phyloP scores from a whole-genome alignment of 37 sponge, comb jelly and placozoan genomes.

The Cladorhizidae sp. region DNA sequence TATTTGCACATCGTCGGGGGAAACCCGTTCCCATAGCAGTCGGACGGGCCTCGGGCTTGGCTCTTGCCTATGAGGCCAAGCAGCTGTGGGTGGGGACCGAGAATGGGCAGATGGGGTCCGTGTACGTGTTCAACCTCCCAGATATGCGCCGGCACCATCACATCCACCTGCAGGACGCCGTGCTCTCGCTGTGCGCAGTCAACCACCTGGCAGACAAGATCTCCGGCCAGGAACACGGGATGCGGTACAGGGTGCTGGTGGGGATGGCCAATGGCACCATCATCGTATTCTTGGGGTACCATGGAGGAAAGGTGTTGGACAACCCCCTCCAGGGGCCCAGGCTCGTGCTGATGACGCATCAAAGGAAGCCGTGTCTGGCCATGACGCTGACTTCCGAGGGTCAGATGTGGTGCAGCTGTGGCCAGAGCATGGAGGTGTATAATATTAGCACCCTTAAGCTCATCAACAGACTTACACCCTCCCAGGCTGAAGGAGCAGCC shows the following conservation, averaged over 20 bases:
- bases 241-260: constrained; percentile 63
- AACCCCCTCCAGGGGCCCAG: constrained; percentile 73
- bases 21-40: constrained; percentile 80
- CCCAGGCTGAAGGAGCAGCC: background rate
- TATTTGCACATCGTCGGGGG: constrained; percentile 72
- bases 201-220: constrained; percentile 23
- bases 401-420: constrained; percentile 72
- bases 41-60: constrained; percentile 72
- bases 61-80: constrained; percentile 56
- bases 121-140: constrained; percentile 83
- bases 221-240: constrained; percentile 22
- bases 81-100: constrained; percentile 91
- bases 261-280: constrained; percentile 87
- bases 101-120: constrained; percentile 80
- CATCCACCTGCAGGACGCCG: constrained; percentile 86
- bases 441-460: constrained; percentile 54
- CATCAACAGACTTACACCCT: constrained; percentile 1
- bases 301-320: constrained; percentile 46
- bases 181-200: constrained; percentile 66
- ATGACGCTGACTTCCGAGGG: constrained; percentile 49
- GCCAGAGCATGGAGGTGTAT: constrained; percentile 65
- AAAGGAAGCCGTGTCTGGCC: constrained; percentile 59
- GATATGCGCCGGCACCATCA: constrained; percentile 75
- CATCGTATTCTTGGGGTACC: constrained; percentile 63
- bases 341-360: constrained; percentile 27